phyloP scores from a whole-genome alignment of 2,113 vertebrate species.

The Mastomys natalensis region DNA sequence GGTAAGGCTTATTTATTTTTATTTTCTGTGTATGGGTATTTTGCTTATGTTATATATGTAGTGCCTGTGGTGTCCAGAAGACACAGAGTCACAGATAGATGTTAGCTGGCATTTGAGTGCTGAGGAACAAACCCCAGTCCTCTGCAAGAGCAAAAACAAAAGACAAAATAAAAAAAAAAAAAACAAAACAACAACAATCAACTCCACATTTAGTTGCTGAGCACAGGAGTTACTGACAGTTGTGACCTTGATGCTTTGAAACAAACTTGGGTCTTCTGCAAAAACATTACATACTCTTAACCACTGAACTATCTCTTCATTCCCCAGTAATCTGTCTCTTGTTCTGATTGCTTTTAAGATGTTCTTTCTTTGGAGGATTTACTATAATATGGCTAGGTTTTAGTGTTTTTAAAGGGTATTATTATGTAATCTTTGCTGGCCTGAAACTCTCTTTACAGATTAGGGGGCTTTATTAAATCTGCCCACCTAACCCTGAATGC shows the following conservation, averaged over 20 bases:
- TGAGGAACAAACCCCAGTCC: neutral
- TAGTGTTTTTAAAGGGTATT: neutral
- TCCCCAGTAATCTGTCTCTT: neutral
- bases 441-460: too few relatives aligned
- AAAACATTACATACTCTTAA: neutral
- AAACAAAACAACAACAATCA: too few relatives aligned
- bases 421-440: neutral
- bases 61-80: neutral
- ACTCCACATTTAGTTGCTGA: neutral
- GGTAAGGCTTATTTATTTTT: neutral
- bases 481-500: neutral
- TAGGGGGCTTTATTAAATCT: neutral
- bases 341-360: slow-evolving; percentile 30
- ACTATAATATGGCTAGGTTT: neutral
- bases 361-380: slow-evolving; percentile 29
- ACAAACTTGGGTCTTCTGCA: neutral
- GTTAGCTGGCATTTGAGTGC: neutral
- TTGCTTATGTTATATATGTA: neutral
- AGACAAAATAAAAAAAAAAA: too few relatives aligned
- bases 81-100: neutral
- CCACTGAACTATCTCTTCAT: neutral
- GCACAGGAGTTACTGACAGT: neutral
- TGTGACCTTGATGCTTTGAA: neutral
- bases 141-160: neutral
- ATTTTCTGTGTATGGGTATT: neutral